Evolutionary conservation across 2,797 vertebrate genomes (phyloP), one percentile per base, ranked within the genome.

Genomic region (Tolypeutes matacus): DNA sequence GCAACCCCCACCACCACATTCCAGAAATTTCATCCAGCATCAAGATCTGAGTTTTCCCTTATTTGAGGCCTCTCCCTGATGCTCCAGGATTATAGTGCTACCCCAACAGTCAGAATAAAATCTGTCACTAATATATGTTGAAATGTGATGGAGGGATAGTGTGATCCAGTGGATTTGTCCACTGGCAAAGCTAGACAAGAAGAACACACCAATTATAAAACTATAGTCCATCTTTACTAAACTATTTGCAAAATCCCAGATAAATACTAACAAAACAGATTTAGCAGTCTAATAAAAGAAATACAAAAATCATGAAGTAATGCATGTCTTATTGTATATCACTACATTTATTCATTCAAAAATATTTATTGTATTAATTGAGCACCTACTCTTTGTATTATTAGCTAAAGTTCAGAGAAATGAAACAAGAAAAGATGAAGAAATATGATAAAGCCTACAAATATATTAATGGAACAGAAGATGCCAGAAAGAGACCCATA

Each of bases 231-330:
- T 15, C 27, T 20, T 94, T 31, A 4, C 34, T 20, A 20, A 56
- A n/a, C 21, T 34, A 58, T 46, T 53, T 36, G 56, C 58, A n/a
- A 89, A 89, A 21, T 51, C 39, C 64, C 53, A 77, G 67, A 34
- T 53, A 75, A 34, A 93, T 65, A 65, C 20, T n/a, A 73, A 77
- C 46, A 72, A 69, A 84, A 51, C 51, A 34, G 56, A 92, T 27
- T 76, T 81, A 72, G 69, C 56, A 23, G 20, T 58, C 23, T 76
- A 62, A 56, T 81, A 20, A 91, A 76, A 69, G 67, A 89, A 88
- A 89, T 78, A 23, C 27, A 83, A 89, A 70, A 73, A 69, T 60
- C 31, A 14, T 78, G 77, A 94, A 36, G 86, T 39, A 70, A 93
- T 82, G 27, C 21, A 5, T 60, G 23, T 53, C 25, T 39, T 34